These are phyloP conservation scores for Baryphthengus martii DNA, from an alignment of 2,113 vertebrate species.

Conservation along the genomic window DNA sequence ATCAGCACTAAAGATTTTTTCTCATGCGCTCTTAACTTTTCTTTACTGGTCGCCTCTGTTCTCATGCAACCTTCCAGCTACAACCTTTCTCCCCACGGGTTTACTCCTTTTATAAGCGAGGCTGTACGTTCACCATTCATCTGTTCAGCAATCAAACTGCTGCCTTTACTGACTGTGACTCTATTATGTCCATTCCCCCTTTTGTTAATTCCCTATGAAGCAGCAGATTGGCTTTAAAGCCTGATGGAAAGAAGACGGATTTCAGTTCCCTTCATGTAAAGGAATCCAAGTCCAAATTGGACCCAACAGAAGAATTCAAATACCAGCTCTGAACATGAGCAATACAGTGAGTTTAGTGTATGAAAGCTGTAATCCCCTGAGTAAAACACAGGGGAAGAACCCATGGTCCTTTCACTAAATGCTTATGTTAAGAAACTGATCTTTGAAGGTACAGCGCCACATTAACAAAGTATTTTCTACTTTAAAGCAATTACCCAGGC, in stretches of 20 bases:
- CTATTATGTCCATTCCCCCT: neutral
- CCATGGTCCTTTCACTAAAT: neutral
- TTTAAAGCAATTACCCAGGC: neutral
- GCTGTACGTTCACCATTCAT: neutral
- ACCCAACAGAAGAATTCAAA: neutral
- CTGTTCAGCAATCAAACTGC: neutral
- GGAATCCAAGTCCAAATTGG: neutral
- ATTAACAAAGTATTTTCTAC: neutral
- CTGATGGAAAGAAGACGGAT: neutral
- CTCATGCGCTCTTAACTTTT: neutral
- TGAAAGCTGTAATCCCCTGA: neutral
- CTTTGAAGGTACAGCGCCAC: neutral
- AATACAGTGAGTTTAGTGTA: accelerated
- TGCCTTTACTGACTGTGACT: neutral
- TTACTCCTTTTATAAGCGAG: neutral
- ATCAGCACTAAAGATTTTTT: neutral
- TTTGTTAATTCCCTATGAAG: neutral
- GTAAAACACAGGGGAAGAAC: neutral
- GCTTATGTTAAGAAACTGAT: neutral
- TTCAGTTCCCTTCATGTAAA: neutral
- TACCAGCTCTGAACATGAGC: neutral
- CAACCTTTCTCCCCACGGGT: neutral
- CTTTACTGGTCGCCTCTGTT: neutral
- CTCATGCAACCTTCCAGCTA: neutral
- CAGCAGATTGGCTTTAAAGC: neutral